Conservation (phyloP, 2,113 vertebrate genomes). For the Dascyllus trimaculatus region DNA sequence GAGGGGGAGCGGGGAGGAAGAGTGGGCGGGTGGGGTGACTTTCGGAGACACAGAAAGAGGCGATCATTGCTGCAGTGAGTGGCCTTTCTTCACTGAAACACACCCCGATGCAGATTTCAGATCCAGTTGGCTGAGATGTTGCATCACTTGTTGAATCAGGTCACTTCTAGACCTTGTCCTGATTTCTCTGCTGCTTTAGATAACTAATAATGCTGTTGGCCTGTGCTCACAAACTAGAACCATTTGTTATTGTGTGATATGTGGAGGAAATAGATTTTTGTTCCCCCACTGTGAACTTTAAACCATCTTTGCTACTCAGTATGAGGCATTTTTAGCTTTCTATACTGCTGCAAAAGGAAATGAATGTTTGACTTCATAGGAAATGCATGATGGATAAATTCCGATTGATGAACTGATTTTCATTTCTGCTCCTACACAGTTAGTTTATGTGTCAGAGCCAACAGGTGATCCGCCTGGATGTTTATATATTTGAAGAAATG, state of each 20-base stretch:
- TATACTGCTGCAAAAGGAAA: neutral
- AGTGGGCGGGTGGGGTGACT: slow-evolving; percentile 1
- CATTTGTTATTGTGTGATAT: neutral
- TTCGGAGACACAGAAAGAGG: slow-evolving; percentile 1
- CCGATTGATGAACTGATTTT: too few species aligned
- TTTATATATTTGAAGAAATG: too few species aligned
- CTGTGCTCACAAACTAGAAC: neutral
- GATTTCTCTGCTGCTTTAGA: neutral
- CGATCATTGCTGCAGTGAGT: slow-evolving; percentile 18
- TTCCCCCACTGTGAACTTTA: neutral
- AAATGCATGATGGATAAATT: neutral
- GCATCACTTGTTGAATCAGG: slow-evolving; percentile 46
- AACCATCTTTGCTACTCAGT: too few species aligned
- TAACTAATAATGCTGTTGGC: neutral
- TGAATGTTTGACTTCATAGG: neutral
- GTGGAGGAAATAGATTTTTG: neutral
- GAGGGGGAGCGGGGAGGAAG: slow-evolving; percentile 4
- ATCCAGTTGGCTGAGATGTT: slow-evolving; percentile 10
- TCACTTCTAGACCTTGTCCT: neutral
- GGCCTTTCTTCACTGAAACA: slow-evolving; percentile 8
- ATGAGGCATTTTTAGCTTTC: neutral
- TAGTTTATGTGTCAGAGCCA: neutral
- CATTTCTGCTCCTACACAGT: too few species aligned
- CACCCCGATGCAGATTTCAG: slow-evolving; percentile 6
- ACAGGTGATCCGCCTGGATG: neutral